These are phyloP conservation scores for Spialia ferax DNA, from an alignment of 2,888 invertebrate species.

Conservation along the genomic window DNA sequence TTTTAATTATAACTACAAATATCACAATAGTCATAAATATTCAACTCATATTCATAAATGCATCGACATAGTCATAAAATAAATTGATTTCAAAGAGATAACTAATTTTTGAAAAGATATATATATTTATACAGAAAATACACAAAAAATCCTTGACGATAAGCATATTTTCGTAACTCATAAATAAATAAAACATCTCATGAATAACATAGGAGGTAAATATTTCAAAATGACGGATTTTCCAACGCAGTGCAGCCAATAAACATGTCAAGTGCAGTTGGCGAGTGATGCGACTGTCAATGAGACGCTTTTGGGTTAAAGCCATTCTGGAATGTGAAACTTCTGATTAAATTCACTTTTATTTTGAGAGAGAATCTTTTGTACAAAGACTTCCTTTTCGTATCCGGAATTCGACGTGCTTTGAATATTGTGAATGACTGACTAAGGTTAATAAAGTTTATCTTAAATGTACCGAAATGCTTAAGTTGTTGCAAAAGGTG, in stretches of 20 bases:
- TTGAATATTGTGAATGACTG: neutral
- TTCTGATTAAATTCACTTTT: slow-evolving; percentile 23
- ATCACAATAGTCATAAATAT: too few species aligned
- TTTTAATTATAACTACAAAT: too few species aligned
- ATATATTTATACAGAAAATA: too few species aligned
- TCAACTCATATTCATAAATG: too few species aligned
- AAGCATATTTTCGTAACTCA: slow-evolving; percentile 10
- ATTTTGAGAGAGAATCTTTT: slow-evolving; percentile 19
- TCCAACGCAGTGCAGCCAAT: slow-evolving; percentile 17
- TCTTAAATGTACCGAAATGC: neutral
- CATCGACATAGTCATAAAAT: too few species aligned
- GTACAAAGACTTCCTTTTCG: slow-evolving; percentile 15
- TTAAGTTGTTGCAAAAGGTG: neutral
- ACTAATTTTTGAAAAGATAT: too few species aligned
- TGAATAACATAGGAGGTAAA: slow-evolving; percentile 7
- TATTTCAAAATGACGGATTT: slow-evolving; percentile 29
- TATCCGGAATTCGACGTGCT: slow-evolving; percentile 23
- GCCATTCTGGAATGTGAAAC: slow-evolving; percentile 35
- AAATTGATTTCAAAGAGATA: too few species aligned
- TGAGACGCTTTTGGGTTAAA: slow-evolving; percentile 36
- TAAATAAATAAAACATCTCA: slow-evolving; percentile 10
- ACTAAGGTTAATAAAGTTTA: neutral
- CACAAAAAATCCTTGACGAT: neutral
- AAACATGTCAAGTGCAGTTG: slow-evolving; percentile 34
- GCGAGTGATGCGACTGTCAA: slow-evolving; percentile 24